Conservation (phyloP, 2,888 invertebrate genomes). For the Ophonus ardosiacus region DNA sequence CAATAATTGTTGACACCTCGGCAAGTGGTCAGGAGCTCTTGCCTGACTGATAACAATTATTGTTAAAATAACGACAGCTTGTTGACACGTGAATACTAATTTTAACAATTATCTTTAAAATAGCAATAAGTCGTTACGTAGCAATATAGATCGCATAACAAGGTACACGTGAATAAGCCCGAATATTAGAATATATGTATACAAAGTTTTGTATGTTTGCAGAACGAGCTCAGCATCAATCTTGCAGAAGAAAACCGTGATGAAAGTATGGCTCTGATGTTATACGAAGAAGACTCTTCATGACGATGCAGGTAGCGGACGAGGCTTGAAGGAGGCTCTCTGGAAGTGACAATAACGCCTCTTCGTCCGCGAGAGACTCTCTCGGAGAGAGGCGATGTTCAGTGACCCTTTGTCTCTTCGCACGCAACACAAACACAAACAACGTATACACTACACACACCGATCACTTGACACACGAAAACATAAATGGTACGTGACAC, state of each 20-base stretch:
- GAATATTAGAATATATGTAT: conserved; percentile 1
- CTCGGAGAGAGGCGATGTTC: conserved; percentile 58
- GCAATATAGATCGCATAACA: too few species aligned
- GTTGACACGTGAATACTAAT: too few species aligned
- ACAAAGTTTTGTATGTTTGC: conserved; percentile 62
- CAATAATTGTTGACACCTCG: too few species aligned
- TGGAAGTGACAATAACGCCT: conserved; percentile 61
- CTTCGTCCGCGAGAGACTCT: conserved; percentile 59
- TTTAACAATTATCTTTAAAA: too few species aligned
- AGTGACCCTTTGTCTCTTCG: conserved; percentile 61
- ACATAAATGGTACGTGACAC: conserved; percentile 36
- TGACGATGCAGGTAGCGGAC: conserved; percentile 15
- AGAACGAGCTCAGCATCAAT: conserved; percentile 74
- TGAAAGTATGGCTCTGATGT: conserved; percentile 57
- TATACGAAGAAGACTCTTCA: conserved; percentile 60
- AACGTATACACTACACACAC: conserved; percentile 6
- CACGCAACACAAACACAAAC: conserved; percentile 54
- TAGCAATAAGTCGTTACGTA: too few species aligned
- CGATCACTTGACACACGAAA: background rate
- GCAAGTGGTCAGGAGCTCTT: too few species aligned
- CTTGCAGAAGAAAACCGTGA: conserved; percentile 71
- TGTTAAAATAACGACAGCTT: too few species aligned
- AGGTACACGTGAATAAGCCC: too few species aligned
- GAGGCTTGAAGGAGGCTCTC: conserved; percentile 55
- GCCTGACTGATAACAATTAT: too few species aligned